phyloP scores from a whole-genome alignment of 2,113 vertebrate genomes.

The Notothenia rossii region DNA sequence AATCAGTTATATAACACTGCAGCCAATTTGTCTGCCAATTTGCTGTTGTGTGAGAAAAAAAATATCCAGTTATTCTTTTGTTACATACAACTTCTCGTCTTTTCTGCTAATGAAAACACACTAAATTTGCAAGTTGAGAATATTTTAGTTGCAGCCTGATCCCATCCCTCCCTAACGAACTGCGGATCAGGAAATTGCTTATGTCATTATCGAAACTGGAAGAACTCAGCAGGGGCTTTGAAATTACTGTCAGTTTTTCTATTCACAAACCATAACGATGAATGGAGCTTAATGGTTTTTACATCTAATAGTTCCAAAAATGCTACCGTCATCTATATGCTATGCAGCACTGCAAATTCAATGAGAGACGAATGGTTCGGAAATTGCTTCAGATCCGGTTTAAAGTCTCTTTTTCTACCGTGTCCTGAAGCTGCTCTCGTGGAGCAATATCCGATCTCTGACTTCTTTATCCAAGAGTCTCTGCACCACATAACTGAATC shows the following conservation, averaged over 20 bases:
- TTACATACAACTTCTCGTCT: background rate
- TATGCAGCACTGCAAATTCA: constrained; percentile 34
- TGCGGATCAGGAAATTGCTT: constrained; percentile 12
- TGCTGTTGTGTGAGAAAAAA: background rate
- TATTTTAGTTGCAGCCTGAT: constrained; percentile 7
- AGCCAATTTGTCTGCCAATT: constrained; percentile 25
- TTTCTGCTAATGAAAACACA: constrained; percentile 10
- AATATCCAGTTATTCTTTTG: background rate
- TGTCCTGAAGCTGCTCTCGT: constrained; percentile 55
- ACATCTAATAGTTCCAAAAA: constrained; percentile 46
- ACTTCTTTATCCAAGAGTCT: constrained; percentile 51
- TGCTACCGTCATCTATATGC: constrained; percentile 43
- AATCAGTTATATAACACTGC: background rate
- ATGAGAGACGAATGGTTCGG: constrained; percentile 17
- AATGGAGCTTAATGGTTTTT: constrained; percentile 29
- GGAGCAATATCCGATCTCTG: constrained; percentile 37
- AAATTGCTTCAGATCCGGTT: constrained; percentile 43
- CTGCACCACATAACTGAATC: constrained; percentile 33
- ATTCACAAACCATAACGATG: constrained; percentile 43
- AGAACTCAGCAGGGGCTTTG: constrained; percentile 36
- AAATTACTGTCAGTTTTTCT: constrained; percentile 12
- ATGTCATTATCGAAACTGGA: constrained; percentile 25
- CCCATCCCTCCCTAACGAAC: constrained; percentile 1
- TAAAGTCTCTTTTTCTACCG: constrained; percentile 32
- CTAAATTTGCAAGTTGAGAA: constrained; percentile 22